phyloP scores from a whole-genome alignment of 2,113 vertebrate species.

The Salvelinus alpinus region DNA sequence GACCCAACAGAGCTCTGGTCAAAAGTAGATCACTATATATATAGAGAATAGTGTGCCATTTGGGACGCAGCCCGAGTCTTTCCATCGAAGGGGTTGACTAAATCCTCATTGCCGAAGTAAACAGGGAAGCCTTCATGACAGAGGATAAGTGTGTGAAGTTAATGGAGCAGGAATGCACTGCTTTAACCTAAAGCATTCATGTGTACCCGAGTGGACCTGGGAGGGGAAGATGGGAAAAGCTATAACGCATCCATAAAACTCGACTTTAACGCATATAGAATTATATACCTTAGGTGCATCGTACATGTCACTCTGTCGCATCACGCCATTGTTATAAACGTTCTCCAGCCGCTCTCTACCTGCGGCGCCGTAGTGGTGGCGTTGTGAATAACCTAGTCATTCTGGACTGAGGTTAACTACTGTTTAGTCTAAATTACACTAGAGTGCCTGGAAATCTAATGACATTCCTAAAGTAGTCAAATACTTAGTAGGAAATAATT shows the following conservation, averaged over 20 bases:
- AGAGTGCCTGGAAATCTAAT: too few species aligned
- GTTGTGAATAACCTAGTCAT: too few species aligned
- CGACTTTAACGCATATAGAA: conserved; percentile 70
- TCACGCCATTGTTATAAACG: too few species aligned
- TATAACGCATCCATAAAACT: conserved; percentile 60
- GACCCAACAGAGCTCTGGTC: too few species aligned
- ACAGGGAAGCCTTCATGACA: conserved; percentile 21
- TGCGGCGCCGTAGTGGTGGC: too few species aligned
- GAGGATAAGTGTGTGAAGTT: conserved; percentile 36
- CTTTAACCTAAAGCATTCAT: conserved; percentile 36
- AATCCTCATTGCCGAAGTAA: conserved; percentile 13
- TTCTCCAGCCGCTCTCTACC: too few species aligned
- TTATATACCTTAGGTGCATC: conserved; percentile 74
- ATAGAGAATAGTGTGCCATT: too few species aligned
- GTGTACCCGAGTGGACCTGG: conserved; percentile 26
- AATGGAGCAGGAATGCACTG: conserved; percentile 38
- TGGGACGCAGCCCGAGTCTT: neutral
- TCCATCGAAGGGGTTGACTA: neutral
- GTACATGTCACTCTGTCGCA: conserved; percentile 52
- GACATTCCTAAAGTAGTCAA: too few species aligned
- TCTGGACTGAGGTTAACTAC: too few species aligned
- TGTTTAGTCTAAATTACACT: too few species aligned
- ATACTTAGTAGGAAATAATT: too few species aligned
- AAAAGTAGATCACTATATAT: too few species aligned
- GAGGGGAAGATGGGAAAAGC: conserved; percentile 41